These are phyloP conservation scores for Chamaetylas fuelleborni DNA, from an alignment of 2,113 vertebrate genomes.

Conservation along the genomic window DNA sequence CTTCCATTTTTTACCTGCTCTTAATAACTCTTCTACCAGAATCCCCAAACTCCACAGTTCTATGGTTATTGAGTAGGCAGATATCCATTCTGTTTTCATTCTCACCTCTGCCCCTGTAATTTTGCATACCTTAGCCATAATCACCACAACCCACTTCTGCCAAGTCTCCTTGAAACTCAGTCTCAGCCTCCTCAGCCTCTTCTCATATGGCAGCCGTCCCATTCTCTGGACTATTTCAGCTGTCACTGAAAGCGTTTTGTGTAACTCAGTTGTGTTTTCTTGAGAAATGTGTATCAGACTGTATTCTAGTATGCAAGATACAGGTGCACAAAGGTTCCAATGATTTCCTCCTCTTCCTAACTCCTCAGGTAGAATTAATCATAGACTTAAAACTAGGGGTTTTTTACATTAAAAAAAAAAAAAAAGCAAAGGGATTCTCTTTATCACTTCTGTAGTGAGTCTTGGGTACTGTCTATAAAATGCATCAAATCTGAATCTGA, in stretches of 20 bases:
- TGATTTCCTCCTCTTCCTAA: background rate
- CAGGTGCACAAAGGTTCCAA: background rate
- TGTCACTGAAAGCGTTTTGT: background rate
- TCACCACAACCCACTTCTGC: background rate
- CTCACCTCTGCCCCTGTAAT: background rate
- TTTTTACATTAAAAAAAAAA: background rate
- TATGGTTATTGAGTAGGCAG: background rate
- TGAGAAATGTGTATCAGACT: background rate
- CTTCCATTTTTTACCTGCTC: background rate
- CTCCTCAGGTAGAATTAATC: background rate
- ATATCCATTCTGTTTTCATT: background rate
- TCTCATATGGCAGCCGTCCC: background rate
- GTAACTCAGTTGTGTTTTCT: background rate
- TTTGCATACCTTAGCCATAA: background rate
- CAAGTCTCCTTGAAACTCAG: background rate
- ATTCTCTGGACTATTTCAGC: background rate
- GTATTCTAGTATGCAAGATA: background rate
- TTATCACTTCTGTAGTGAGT: background rate
- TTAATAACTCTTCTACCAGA: background rate
- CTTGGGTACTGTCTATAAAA: background rate
- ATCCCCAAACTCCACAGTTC: background rate
- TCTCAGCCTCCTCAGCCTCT: background rate
- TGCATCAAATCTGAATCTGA: background rate
- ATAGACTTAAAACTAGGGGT: background rate
- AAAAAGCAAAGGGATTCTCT: background rate